These are phyloP conservation scores for Picus viridis DNA, from an alignment of 2,797 vertebrate genomes.

Conservation along the genomic window DNA sequence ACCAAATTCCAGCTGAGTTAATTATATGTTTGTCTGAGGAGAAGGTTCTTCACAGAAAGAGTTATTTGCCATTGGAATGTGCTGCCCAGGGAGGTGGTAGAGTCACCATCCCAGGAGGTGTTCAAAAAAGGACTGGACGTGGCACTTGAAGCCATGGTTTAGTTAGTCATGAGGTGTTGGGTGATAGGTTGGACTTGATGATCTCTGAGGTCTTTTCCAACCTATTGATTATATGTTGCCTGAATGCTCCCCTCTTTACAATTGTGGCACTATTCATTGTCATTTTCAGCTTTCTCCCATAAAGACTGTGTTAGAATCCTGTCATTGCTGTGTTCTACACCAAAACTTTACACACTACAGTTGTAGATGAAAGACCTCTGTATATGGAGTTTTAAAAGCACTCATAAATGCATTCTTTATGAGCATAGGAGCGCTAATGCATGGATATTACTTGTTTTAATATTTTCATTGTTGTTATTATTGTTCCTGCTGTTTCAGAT, in stretches of 20 bases:
- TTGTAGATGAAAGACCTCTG: neutral
- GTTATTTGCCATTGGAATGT: no score
- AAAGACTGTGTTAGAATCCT: neutral
- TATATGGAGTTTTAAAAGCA: neutral
- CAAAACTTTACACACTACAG: neutral
- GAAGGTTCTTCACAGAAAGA: no score
- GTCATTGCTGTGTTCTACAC: neutral
- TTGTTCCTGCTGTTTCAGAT: constrained; percentile 1
- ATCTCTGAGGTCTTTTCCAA: no score
- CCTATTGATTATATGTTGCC: neutral
- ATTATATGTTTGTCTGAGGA: neutral
- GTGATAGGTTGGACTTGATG: no score
- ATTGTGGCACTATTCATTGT: neutral
- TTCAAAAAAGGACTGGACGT: no score
- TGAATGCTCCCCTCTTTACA: neutral
- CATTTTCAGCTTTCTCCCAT: neutral
- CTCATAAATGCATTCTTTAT: constrained; percentile 30
- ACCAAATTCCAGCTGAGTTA: constrained; percentile 50
- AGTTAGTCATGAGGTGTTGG: no score
- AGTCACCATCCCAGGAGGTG: no score
- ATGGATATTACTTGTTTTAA: neutral
- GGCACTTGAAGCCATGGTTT: no score
- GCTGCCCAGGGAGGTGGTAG: no score
- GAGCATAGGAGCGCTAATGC: neutral
- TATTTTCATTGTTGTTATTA: neutral